These are phyloP conservation scores for Sternotherus odoratus DNA, from an alignment of 2,797 vertebrate species.

Conservation along the genomic window DNA sequence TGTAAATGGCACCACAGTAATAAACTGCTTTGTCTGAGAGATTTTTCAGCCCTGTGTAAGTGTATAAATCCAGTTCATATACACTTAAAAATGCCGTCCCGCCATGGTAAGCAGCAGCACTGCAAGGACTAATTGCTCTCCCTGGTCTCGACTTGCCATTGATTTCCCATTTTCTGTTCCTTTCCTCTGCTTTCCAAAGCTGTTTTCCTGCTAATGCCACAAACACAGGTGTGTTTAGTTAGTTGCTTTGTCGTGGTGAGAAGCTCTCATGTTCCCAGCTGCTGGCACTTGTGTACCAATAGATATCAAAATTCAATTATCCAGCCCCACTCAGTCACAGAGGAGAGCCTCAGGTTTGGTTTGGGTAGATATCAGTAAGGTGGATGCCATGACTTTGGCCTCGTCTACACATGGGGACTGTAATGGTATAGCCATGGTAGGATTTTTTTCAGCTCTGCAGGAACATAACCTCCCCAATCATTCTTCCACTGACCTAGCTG, in stretches of 20 bases:
- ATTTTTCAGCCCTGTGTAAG: background rate
- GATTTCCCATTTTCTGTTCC: conserved; percentile 46
- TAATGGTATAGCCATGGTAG: background rate
- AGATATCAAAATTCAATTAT: rapidly evolving
- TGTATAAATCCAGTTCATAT: background rate
- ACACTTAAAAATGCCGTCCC: background rate
- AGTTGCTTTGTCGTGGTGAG: background rate
- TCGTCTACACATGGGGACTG: background rate
- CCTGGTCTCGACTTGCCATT: conserved; percentile 4
- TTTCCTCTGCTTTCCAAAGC: background rate
- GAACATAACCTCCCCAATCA: background rate
- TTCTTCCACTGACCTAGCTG: background rate
- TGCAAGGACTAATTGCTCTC: conserved; percentile 28
- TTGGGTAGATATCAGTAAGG: rapidly evolving
- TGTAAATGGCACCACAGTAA: background rate
- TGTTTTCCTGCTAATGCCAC: background rate
- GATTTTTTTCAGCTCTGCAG: background rate
- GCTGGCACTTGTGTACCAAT: background rate
- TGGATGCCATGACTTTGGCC: background rate
- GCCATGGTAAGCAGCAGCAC: background rate
- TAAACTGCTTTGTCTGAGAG: background rate
- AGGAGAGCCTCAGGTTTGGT: rapidly evolving
- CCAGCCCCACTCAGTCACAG: rapidly evolving
- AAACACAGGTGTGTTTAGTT: background rate
- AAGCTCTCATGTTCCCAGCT: background rate